Conservation (phyloP, 2,888 invertebrate species). For the Calameuta filiformis region DNA sequence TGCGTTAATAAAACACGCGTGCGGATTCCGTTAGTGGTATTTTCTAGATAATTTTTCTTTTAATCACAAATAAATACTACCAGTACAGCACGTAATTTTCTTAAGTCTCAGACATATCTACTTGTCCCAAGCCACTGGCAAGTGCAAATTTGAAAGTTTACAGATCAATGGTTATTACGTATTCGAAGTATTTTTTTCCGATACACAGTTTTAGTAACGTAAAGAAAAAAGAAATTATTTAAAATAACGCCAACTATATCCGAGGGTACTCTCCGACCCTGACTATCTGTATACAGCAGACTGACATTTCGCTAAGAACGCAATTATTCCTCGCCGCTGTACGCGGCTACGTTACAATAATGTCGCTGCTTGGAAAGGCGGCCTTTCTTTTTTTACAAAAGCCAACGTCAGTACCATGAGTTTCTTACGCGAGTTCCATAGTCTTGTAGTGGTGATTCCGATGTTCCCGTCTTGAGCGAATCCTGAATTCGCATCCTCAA, state of each 20-base stretch:
- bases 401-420: conserved; percentile 22
- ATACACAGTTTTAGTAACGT: not conserved
- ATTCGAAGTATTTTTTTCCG: not conserved
- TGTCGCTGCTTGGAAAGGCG: conserved; percentile 5
- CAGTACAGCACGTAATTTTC: not conserved
- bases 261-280: not conserved
- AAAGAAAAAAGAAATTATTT: not conserved
- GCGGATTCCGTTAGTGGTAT: not conserved
- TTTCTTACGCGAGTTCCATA: conserved; percentile 39
- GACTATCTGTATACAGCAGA: not conserved
- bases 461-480: not conserved
- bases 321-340: not conserved
- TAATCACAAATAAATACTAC: not conserved
- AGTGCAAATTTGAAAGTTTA: not conserved
- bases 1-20: conserved; percentile 32
- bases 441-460: conserved; percentile 24
- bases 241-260: not conserved
- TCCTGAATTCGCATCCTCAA: not conserved
- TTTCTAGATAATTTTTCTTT: not conserved
- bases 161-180: not conserved
- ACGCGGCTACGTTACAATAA: not conserved
- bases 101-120: not conserved
- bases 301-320: not conserved
- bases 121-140: not conserved
- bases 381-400: conserved; percentile 5